Evolutionary conservation across 2,888 invertebrate genomes (phyloP).

Genomic region (Hecatera dysodea): DNA sequence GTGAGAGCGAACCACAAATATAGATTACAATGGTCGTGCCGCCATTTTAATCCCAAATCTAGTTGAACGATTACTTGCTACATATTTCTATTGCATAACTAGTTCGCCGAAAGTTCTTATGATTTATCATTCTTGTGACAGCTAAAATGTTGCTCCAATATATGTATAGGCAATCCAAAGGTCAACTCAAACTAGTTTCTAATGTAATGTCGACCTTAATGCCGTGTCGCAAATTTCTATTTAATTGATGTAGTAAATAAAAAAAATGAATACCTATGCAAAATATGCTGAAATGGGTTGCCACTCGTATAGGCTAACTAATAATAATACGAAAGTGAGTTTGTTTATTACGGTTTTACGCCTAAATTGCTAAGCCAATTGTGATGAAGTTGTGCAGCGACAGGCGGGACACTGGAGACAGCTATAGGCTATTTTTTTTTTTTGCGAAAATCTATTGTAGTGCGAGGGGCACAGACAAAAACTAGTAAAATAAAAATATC

Average conservation of each 20-base stretch:
- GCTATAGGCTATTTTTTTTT: too few species aligned
- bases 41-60: slow-evolving; percentile 32
- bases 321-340: too few species aligned
- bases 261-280: neutral
- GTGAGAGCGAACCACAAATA: slow-evolving; percentile 10
- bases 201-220: neutral
- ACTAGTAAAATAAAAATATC: neutral
- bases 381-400: too few species aligned
- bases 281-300: neutral
- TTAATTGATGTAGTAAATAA: neutral
- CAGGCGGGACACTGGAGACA: too few species aligned
- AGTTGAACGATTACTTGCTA: slow-evolving; percentile 25
- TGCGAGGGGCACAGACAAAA: too few species aligned
- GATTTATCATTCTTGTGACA: slow-evolving; percentile 41
- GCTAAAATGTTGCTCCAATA: slow-evolving; percentile 16
- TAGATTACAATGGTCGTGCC: slow-evolving; percentile 34
- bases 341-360: too few species aligned
- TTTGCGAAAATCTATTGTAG: too few species aligned
- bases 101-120: slow-evolving; percentile 29
- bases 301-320: neutral
- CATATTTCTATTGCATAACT: slow-evolving; percentile 30
- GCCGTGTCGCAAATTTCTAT: slow-evolving; percentile 27
- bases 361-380: too few species aligned
- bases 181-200: slow-evolving; percentile 25
- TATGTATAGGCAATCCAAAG: neutral